Percentiles rank a stretch among this genome's conserved stretches.
Conservation (phyloP, 2,888 invertebrate species). For the Choristoneura rosaceana region DNA sequence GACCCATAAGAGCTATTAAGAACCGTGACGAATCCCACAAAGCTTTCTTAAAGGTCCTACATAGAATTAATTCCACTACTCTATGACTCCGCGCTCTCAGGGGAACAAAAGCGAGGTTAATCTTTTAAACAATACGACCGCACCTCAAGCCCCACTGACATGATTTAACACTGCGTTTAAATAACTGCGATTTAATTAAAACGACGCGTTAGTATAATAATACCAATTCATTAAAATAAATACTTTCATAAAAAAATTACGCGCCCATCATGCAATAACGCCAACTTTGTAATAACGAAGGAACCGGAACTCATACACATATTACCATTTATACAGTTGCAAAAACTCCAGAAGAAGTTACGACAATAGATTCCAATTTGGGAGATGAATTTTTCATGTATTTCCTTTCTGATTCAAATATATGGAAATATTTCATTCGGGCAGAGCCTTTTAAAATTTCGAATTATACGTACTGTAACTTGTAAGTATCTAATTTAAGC, state of each 20-base stretch:
- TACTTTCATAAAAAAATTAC: not conserved
- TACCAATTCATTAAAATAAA: not conserved
- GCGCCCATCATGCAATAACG: not conserved
- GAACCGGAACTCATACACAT: slow-evolving; percentile 2
- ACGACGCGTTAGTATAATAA: not conserved
- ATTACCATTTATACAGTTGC: slow-evolving; percentile 5
- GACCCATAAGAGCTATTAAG: slow-evolving; percentile 42
- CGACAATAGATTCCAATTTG: slow-evolving; percentile 2
- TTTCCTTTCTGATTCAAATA: slow-evolving; percentile 9
- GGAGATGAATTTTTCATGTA: slow-evolving; percentile 10
- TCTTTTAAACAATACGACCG: slow-evolving; percentile 58
- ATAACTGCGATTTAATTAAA: slow-evolving; percentile 40
- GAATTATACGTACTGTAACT: not conserved
- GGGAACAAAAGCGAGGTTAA: slow-evolving; percentile 62
- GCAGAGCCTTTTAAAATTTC: slow-evolving; percentile 7
- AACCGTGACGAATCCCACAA: slow-evolving; percentile 43
- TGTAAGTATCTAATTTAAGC: not conserved
- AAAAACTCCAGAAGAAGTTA: not conserved
- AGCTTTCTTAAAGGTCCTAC: slow-evolving; percentile 51
- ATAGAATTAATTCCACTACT: slow-evolving; percentile 64
- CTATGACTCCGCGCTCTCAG: slow-evolving; percentile 50
- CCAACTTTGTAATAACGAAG: slow-evolving; percentile 2
- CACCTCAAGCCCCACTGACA: slow-evolving; percentile 42
- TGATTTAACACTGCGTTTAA: slow-evolving; percentile 36
- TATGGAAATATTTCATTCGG: slow-evolving; percentile 14